A percentile compares a stretch with the other conserved stretches of the same genome.
Conservation (phyloP, 2,888 invertebrate genomes). For the Danaus chrysippus region DNA sequence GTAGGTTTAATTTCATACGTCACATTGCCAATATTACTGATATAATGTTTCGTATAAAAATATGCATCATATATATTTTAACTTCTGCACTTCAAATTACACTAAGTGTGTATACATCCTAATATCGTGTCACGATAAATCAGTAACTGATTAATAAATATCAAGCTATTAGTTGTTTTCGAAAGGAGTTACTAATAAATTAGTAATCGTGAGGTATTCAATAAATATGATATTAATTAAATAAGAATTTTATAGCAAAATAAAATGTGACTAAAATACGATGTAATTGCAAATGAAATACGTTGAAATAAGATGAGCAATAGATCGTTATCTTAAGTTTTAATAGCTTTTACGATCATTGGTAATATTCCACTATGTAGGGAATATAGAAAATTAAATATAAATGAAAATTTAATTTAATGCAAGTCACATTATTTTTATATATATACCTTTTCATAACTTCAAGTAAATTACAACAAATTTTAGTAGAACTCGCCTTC, state of each 20-base stretch:
- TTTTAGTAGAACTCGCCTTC: too few relatives aligned
- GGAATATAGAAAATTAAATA: constrained; percentile 1
- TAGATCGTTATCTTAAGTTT: constrained; percentile 23
- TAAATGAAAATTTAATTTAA: neutral
- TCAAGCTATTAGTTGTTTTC: constrained; percentile 22
- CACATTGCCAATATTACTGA: too few relatives aligned
- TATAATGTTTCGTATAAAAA: too few relatives aligned
- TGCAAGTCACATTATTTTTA: neutral
- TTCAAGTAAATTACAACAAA: too few relatives aligned
- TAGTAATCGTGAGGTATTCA: constrained; percentile 16
- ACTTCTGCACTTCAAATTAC: neutral
- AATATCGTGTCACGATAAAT: constrained; percentile 27
- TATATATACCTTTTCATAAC: too few relatives aligned
- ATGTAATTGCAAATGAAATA: neutral
- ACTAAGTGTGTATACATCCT: constrained; percentile 8
- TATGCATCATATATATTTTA: too few relatives aligned
- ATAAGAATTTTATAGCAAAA: neutral
- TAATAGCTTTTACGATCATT: constrained; percentile 5
- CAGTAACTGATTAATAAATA: constrained; percentile 26
- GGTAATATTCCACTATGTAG: constrained; percentile 1
- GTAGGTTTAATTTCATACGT: too few relatives aligned
- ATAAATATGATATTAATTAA: constrained; percentile 16
- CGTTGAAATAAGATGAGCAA: constrained; percentile 15
- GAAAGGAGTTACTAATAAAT: constrained; percentile 25
- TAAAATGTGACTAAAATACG: too few relatives aligned